phyloP scores from a whole-genome alignment of 1,140 invertebrate genomes.

The Drosophila pseudoobscura region DNA sequence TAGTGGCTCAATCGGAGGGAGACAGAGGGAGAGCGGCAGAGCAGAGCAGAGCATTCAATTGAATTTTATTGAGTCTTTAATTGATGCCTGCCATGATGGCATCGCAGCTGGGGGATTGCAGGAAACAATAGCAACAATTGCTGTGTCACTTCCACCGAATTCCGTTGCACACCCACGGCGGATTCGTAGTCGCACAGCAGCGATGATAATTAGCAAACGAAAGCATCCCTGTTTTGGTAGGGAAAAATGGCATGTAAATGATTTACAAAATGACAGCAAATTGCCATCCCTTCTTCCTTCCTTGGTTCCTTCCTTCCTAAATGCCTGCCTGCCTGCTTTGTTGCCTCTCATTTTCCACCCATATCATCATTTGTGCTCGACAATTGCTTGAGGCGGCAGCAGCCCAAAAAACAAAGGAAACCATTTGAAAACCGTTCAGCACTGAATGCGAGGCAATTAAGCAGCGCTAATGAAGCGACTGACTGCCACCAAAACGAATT shows the following conservation, averaged over 20 bases:
- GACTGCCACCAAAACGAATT: slow-evolving; percentile 4
- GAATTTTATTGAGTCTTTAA: slow-evolving; percentile 80
- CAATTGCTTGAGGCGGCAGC: slow-evolving; percentile 35
- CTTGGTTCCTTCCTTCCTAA: not conserved
- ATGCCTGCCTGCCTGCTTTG: slow-evolving; percentile 2
- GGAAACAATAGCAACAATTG: slow-evolving; percentile 59
- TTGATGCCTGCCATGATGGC: slow-evolving; percentile 54
- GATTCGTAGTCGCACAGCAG: not conserved
- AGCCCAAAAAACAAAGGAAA: slow-evolving; percentile 47
- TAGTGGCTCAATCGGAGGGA: slow-evolving; percentile 47
- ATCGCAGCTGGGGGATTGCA: slow-evolving; percentile 21
- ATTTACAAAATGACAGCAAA: slow-evolving; percentile 57
- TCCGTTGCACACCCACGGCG: not conserved
- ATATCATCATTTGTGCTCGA: slow-evolving; percentile 1
- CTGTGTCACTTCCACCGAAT: slow-evolving; percentile 52
- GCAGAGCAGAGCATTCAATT: slow-evolving; percentile 46
- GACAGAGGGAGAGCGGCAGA: not conserved
- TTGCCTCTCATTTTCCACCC: not conserved
- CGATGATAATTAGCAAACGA: slow-evolving; percentile 68
- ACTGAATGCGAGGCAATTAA: slow-evolving; percentile 47
- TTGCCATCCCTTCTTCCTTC: slow-evolving; percentile 19
- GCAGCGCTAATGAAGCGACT: slow-evolving; percentile 49
- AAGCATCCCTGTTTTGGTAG: slow-evolving; percentile 11
- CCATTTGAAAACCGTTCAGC: slow-evolving; percentile 36
- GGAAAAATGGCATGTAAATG: slow-evolving; percentile 53